Conservation (phyloP, 2,888 invertebrate genomes). For the Eutolmus rufibarbis region DNA sequence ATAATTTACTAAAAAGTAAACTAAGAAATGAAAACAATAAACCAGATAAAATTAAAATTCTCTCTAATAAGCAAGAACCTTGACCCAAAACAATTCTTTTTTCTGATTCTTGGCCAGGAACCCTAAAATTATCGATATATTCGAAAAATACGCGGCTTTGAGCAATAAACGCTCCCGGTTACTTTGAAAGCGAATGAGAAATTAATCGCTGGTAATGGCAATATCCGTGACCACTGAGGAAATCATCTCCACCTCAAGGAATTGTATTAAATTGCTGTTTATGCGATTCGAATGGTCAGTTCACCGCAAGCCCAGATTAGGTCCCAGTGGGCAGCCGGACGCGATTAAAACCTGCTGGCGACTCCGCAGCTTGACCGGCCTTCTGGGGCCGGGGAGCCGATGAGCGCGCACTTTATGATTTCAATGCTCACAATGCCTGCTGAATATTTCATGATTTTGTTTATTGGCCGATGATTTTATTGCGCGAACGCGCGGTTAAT, state of each 20-base stretch:
- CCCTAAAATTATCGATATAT: neutral
- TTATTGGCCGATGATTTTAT: neutral
- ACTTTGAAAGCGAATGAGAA: neutral
- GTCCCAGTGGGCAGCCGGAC: conserved; percentile 4
- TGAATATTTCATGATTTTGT: neutral
- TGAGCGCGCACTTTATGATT: neutral
- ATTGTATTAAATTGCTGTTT: conserved; percentile 19
- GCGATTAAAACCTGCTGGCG: conserved; percentile 23
- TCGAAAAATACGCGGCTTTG: neutral
- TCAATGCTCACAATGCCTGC: neutral
- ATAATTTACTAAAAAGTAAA: too few species aligned
- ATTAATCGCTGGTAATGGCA: neutral
- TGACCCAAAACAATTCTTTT: neutral
- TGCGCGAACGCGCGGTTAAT: neutral
- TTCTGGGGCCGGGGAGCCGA: neutral
- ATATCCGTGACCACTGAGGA: neutral
- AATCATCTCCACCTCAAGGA: neutral
- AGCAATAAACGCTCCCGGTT: neutral
- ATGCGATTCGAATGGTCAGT: conserved; percentile 15
- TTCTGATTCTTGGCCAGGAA: neutral
- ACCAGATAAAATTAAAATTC: too few species aligned
- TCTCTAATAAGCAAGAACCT: neutral
- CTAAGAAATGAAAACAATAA: too few species aligned
- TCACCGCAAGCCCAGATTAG: conserved; percentile 3
- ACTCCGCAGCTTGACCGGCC: neutral